Percentiles rank a stretch among this genome's conserved stretches.
These are phyloP conservation scores for Bettongia penicillata DNA, from an alignment of 2,113 vertebrate genomes.

Conservation along the genomic window DNA sequence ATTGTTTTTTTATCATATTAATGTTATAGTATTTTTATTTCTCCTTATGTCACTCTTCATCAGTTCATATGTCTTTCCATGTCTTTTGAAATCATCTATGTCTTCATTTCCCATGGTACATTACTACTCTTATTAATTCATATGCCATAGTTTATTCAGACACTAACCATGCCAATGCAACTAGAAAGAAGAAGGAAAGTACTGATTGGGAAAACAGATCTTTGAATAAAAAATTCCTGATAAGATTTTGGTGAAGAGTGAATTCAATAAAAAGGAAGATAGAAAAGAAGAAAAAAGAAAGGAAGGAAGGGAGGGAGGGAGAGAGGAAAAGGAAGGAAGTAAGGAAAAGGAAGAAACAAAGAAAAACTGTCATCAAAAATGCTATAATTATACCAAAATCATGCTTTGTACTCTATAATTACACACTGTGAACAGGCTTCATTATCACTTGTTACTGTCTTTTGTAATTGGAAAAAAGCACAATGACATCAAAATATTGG, in stretches of 20 bases:
- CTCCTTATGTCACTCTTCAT: not conserved
- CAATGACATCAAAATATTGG: not conserved
- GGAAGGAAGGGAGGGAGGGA: too few species aligned
- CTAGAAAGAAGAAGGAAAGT: not conserved
- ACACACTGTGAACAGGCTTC: not conserved
- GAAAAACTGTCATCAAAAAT: not conserved
- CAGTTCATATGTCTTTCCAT: not conserved
- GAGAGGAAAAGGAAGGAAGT: too few species aligned
- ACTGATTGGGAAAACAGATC: not conserved
- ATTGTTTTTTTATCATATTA: not conserved
- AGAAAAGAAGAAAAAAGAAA: too few species aligned
- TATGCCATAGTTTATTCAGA: not conserved
- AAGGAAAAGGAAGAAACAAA: too few species aligned
- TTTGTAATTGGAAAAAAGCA: not conserved
- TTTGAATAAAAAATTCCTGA: not conserved
- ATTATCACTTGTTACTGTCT: not conserved
- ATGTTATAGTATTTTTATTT: not conserved
- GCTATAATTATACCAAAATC: not conserved
- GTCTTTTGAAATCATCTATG: not conserved
- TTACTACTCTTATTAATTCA: not conserved
- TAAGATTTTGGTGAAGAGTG: not conserved
- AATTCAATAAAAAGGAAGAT: too few species aligned
- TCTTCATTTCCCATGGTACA: not conserved
- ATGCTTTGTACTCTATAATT: not conserved
- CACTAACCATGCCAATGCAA: not conserved